These are phyloP conservation scores for Halcyon badia DNA, from an alignment of 2,797 vertebrate genomes.

Conservation along the genomic window DNA sequence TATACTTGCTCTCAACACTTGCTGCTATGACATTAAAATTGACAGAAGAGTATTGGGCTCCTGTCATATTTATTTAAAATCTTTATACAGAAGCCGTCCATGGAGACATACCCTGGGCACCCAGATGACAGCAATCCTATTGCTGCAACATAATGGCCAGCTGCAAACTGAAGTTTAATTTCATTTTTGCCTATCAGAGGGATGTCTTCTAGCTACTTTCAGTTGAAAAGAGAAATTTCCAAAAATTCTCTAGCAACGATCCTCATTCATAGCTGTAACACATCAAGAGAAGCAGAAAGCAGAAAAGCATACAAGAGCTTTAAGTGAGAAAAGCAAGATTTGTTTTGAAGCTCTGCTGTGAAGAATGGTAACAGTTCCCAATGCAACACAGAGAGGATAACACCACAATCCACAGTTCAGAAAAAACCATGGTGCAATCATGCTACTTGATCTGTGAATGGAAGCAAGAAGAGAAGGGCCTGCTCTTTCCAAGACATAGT, in stretches of 20 bases:
- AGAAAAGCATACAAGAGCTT: neutral
- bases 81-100: constrained; percentile 31
- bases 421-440: neutral
- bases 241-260: neutral
- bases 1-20: constrained; percentile 31
- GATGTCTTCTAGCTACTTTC: neutral
- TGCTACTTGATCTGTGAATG: neutral
- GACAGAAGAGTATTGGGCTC: constrained; percentile 59
- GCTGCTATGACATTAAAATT: constrained; percentile 55
- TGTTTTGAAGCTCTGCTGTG: neutral
- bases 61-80: constrained; percentile 69
- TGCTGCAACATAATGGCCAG: constrained; percentile 45
- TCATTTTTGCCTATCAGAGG: constrained; percentile 34
- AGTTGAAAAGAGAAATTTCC: neutral
- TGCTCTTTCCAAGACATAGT: neutral
- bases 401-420: neutral
- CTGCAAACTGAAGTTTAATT: constrained; percentile 62
- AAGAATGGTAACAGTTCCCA: neutral
- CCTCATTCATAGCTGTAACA: neutral
- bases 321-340: neutral
- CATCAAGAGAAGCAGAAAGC: neutral
- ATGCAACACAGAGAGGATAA: neutral
- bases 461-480: neutral
- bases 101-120: constrained; percentile 19
- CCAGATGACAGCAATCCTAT: constrained; percentile 49